phyloP scores from a whole-genome alignment of 2,797 vertebrate species.

The Brachyalestes nurse region DNA sequence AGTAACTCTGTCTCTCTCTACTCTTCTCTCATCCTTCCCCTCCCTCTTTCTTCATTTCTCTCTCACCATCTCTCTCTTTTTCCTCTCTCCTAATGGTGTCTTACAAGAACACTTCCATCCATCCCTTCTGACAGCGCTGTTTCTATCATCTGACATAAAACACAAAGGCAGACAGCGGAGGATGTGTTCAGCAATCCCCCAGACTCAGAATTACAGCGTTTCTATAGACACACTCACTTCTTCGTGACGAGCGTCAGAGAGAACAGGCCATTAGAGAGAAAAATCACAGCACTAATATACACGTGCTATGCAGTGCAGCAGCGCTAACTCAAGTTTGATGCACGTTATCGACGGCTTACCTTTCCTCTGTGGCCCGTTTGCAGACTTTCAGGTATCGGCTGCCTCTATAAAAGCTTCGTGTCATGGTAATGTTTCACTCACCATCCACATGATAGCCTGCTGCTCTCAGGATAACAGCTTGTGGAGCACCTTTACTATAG shows the following conservation, averaged over 20 bases:
- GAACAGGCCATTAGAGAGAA: constrained; percentile 23
- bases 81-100: background rate
- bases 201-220: constrained; percentile 30
- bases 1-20: background rate
- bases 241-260: constrained; percentile 15
- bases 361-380: background rate
- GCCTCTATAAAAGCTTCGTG: background rate
- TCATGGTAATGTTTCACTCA: background rate
- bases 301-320: background rate
- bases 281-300: constrained; percentile 12
- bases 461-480: constrained; percentile 3
- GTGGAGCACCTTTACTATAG: background rate
- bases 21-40: background rate
- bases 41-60: background rate
- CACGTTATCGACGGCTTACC: constrained; percentile 18
- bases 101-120: constrained; percentile 23
- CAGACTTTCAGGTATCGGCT: background rate
- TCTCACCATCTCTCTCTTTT: background rate
- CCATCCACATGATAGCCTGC: background rate
- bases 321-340: background rate
- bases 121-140: constrained; percentile 19
- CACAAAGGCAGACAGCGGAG: constrained; percentile 29
- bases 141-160: constrained; percentile 18
- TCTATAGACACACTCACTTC: constrained; percentile 27
- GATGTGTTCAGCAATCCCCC: constrained; percentile 29